These are phyloP conservation scores for Urocitellus parryii DNA, from an alignment of 2,113 vertebrate genomes.

Conservation along the genomic window DNA sequence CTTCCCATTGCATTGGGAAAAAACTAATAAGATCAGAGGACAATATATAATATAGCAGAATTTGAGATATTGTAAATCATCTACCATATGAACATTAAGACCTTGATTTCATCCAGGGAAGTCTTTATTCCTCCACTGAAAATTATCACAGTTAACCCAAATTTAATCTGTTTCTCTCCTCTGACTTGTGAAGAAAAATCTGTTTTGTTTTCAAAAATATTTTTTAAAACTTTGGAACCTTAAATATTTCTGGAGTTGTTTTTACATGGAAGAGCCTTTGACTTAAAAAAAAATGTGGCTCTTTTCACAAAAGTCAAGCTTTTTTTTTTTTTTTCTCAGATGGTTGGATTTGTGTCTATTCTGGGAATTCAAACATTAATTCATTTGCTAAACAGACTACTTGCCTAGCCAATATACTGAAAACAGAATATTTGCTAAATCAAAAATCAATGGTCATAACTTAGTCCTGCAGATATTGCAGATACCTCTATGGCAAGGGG, in stretches of 20 bases:
- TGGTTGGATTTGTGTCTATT: background rate
- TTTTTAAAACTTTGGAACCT: conserved; percentile 43
- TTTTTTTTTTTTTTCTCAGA: conserved; percentile 33
- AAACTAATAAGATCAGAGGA: background rate
- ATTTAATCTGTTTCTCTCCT: background rate
- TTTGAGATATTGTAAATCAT: background rate
- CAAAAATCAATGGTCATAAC: background rate
- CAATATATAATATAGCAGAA: background rate
- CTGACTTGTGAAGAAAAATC: background rate
- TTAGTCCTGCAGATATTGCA: background rate
- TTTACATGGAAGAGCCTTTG: background rate
- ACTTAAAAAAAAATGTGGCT: background rate
- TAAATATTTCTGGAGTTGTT: conserved; percentile 44
- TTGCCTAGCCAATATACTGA: conserved; percentile 15
- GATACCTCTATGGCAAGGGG: background rate
- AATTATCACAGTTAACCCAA: background rate
- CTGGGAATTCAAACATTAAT: conserved; percentile 58
- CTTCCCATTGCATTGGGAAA: background rate
- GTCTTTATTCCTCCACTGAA: background rate
- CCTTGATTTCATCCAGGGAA: background rate
- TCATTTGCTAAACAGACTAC: conserved; percentile 53
- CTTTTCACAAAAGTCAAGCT: background rate
- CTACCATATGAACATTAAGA: background rate
- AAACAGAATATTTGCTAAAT: conserved; percentile 39
- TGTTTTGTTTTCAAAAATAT: background rate